Percentiles rank a stretch among this genome's conserved stretches.
These are phyloP conservation scores for Oreochromis tanganicae DNA, from an alignment of 2,113 vertebrate genomes.

Conservation along the genomic window DNA sequence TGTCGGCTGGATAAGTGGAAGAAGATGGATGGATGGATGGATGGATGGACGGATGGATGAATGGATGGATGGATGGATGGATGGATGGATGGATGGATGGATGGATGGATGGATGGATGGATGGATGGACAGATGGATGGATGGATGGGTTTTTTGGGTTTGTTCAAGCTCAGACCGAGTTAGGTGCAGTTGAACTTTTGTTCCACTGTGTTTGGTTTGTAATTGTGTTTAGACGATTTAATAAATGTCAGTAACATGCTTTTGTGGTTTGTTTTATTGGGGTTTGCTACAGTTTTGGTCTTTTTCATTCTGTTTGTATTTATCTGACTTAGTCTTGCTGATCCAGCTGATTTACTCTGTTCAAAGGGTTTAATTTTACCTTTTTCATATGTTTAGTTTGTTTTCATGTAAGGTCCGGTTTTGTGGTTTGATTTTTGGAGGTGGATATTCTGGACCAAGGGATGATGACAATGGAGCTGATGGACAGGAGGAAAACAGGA, in stretches of 20 bases:
- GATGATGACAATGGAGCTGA: neutral
- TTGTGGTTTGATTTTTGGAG: neutral
- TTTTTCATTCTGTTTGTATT: neutral
- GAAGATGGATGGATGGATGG: fast-evolving
- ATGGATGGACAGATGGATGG: fast-evolving
- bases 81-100: fast-evolving
- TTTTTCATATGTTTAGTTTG: neutral
- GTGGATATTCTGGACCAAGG: neutral
- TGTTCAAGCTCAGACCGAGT: neutral
- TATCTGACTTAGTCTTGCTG: neutral
- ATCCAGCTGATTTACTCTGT: neutral
- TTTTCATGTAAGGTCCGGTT: neutral
- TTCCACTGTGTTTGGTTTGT: neutral
- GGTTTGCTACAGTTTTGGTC: neutral
- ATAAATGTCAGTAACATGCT: neutral
- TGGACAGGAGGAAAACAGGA: fast-evolving
- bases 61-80: fast-evolving
- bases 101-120: fast-evolving
- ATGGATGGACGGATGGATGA: fast-evolving
- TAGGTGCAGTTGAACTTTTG: neutral
- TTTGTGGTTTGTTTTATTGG: neutral
- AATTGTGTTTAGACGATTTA: neutral
- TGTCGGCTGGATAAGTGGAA: neutral
- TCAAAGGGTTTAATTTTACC: neutral
- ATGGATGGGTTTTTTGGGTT: neutral